Evolutionary conservation across 2,888 invertebrate species (phyloP), one percentile per base, ranked within the genome.

Genomic region (Plebejus anna): DNA sequence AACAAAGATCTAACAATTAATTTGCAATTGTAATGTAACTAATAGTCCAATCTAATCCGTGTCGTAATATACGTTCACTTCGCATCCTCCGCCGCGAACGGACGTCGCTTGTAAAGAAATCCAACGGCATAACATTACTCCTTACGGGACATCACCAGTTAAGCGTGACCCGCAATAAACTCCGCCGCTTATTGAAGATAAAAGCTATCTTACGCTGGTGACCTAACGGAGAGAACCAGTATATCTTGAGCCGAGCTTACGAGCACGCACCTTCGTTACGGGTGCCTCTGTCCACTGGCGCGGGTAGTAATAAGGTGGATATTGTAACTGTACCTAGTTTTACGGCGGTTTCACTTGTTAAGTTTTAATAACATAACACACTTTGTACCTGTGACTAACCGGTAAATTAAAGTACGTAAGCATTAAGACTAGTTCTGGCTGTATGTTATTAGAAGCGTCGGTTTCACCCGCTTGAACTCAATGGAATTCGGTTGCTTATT

Each of bases 41-140:
- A 73, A 73, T 51, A 73, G 32, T 51, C 47, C 73, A 73, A 73
- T 73, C 73, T 73, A 73, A 73, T 73, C 73, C 73, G 32, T 73
- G 47, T 55, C 73, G 73, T 55, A 73, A 73, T 22, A 73, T 51
- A 51, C 73, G 73, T 73, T 73, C 73, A 73, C 73, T 16, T 73
- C 73, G 47, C 73, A 73, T 73, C 73, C 73, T 73, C 73, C 73
- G 72, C 51, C 1, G 55, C 55, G 13, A 73, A 55, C 73, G 73
- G 73, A 73, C 73, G 73, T 73, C 73, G 51, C 51, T 73, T 73
- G 47, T 73, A 73, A 73, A 73, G 70, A 70, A 87, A 86, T 84
- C 84, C 86, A 86, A 86, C 86, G 84, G 84, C 85, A 86, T 86
- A 87, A 84, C 87, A 88, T 87, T 85, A 87, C 85, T 87, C 85